Evolutionary conservation across 2,797 vertebrate genomes (phyloP).

Genomic region (Girardinus metallicus): DNA sequence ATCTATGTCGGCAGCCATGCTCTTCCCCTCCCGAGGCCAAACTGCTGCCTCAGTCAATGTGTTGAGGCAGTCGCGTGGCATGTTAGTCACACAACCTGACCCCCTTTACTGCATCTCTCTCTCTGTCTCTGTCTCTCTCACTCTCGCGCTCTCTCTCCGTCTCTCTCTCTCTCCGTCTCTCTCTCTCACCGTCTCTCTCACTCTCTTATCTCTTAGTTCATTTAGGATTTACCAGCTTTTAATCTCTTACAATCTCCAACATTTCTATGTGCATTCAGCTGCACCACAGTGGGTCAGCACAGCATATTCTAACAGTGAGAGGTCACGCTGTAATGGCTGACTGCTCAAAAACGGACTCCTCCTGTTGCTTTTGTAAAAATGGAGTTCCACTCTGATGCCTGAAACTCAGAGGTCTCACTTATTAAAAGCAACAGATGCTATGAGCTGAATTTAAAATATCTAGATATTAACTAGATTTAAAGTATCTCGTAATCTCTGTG

Average conservation of each 20-base stretch:
- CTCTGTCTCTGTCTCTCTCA: slow-evolving; percentile 23
- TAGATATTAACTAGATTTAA: background rate
- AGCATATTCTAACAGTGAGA: slow-evolving; percentile 17
- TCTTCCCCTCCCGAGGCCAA: slow-evolving; percentile 23
- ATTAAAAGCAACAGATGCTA: background rate
- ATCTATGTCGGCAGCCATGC: slow-evolving; percentile 50
- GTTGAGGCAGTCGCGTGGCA: slow-evolving; percentile 47
- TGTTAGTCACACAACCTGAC: slow-evolving; percentile 45
- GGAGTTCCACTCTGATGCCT: slow-evolving; percentile 7
- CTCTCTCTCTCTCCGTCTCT: slow-evolving; percentile 19
- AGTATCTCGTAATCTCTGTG: background rate
- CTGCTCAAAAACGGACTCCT: slow-evolving; percentile 18
- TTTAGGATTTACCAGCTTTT: slow-evolving; percentile 68
- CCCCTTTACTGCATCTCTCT: slow-evolving; percentile 38
- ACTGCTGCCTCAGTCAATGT: slow-evolving; percentile 44
- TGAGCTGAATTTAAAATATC: background rate
- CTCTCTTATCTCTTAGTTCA: slow-evolving; percentile 55
- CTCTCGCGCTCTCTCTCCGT: slow-evolving; percentile 24
- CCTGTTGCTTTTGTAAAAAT: slow-evolving; percentile 27
- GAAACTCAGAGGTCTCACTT: slow-evolving; percentile 12
- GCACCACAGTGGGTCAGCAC: slow-evolving; percentile 29
- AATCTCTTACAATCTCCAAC: slow-evolving; percentile 61
- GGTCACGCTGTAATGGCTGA: slow-evolving; percentile 41
- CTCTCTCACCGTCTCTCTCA: slow-evolving; percentile 22
- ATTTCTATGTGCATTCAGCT: slow-evolving; percentile 39